Evolutionary conservation across 2,113 vertebrate species (phyloP).

Genomic region (Pseudopipra pipra): DNA sequence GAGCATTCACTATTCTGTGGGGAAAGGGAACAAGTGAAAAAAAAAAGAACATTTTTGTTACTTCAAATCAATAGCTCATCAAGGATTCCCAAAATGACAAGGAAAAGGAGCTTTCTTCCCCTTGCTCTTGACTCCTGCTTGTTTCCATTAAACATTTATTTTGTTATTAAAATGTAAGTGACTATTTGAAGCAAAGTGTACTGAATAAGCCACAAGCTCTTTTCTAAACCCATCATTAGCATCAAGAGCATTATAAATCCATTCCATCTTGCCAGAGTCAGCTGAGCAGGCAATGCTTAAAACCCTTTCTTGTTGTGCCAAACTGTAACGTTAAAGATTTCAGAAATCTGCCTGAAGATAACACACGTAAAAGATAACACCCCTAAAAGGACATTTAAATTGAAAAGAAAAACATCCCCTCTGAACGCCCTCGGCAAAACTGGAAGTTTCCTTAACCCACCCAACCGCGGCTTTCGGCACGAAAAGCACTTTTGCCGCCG

Average conservation of each 20-base stretch:
- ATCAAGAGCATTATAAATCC: background rate
- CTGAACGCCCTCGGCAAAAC: background rate
- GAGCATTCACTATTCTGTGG: slow-evolving; percentile 15
- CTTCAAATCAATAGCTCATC: background rate
- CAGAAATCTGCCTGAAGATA: background rate
- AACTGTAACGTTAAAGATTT: background rate
- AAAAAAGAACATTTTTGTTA: background rate
- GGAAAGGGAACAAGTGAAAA: background rate
- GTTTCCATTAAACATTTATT: slow-evolving; percentile 25
- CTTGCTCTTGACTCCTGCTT: background rate
- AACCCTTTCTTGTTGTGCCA: background rate
- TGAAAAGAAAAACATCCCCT: background rate
- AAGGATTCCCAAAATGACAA: background rate
- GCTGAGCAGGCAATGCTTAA: background rate
- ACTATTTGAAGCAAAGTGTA: background rate
- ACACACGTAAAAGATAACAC: background rate
- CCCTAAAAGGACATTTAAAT: background rate
- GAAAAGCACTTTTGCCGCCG: background rate
- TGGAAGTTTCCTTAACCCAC: background rate
- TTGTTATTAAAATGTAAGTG: background rate
- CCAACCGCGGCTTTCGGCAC: background rate
- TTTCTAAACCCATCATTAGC: background rate
- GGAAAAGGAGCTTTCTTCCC: background rate
- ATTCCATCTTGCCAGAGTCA: background rate
- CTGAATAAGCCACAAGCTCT: background rate